Base-by-base conservation (phyloP, 2,888 invertebrate species). In the Acheta domesticus region DNA sequence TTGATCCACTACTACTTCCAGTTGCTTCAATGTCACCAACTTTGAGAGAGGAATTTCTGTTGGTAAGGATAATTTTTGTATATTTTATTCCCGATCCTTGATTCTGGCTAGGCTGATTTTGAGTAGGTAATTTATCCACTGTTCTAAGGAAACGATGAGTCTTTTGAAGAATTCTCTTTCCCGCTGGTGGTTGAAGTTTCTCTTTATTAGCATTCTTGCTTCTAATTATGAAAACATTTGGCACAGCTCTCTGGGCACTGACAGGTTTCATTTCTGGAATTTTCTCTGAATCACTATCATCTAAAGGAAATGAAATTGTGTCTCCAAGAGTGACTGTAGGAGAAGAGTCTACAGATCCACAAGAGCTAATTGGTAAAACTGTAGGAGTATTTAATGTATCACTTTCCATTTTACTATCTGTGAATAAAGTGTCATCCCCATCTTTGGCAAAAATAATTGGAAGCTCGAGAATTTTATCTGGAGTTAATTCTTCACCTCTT, bases 401-500 rank as follows among this genome's bases (percentile, higher is more conserved):
- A 48, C 75, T 21, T 50, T 79, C 77, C 62, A 76, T 4, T 50
- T 77, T 77, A 48, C 49, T 11, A 48, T 50, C 77, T 23, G 23
- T 21, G 20, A 75, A 48, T 48, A 80, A 79, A 20, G 78, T 20
- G 19, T 78, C 73, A 49, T 81, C 81, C 23, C 82, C 81, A 74
- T 84, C 84, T 77, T 83, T 83, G 74, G 84, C 84, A 80, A 85
- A 84, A 11, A 85, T 84, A 36, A 85, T 83, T n/a, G 85, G 85
- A 81, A 85, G 83, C 75, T 84, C 84, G 36, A 85, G 82, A 76
- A 85, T 83, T 78, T 84, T 82, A 75, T 84, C 84, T 12, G 85
- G 83, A 11, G 85, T 84, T 14, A 84, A 77, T 19, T 81, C 23
- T 75, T 81, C 78, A 36, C 75, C 77, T 20, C 77, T 73, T 20